Evolutionary conservation across 2,888 invertebrate genomes (phyloP).

Genomic region (Fragum whitleyi): DNA sequence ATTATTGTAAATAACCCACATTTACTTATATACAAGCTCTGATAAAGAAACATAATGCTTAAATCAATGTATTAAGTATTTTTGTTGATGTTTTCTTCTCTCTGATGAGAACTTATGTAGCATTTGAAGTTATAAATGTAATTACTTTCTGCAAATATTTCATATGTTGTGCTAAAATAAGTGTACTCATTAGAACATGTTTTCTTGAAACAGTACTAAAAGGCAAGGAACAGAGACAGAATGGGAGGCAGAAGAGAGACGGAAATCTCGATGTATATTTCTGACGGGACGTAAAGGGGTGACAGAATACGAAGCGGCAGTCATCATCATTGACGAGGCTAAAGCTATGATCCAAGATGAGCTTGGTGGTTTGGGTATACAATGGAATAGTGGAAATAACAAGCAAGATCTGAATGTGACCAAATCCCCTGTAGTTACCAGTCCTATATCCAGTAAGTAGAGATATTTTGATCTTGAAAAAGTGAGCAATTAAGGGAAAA

Average conservation of each 20-base stretch:
- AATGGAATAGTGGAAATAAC: conserved; percentile 70
- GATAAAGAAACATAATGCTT: no score
- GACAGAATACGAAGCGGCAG: conserved; percentile 93
- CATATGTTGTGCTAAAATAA: no score
- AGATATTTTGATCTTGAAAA: no score
- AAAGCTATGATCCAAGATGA: conserved; percentile 88
- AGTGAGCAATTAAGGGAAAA: no score
- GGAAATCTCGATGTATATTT: conserved; percentile 81
- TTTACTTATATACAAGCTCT: no score
- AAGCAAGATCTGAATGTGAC: conserved; percentile 19
- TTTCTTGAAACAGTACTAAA: conserved; percentile 89
- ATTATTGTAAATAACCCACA: no score
- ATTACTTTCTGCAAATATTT: no score
- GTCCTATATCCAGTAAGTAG: conserved; percentile 52
- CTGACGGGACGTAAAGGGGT: conserved; percentile 88
- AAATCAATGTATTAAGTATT: no score
- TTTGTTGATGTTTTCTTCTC: no score
- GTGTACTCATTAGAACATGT: no score
- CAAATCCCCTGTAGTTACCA: conserved; percentile 53
- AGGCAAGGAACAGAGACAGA: conserved; percentile 87
- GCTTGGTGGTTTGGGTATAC: conserved; percentile 79
- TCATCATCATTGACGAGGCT: conserved; percentile 92
- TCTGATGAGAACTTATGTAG: no score
- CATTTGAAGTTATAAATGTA: no score
- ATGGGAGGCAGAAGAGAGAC: conserved; percentile 89